These are phyloP conservation scores for Stomorhina lunata DNA, from an alignment of 2,888 invertebrate species.

Conservation along the genomic window DNA sequence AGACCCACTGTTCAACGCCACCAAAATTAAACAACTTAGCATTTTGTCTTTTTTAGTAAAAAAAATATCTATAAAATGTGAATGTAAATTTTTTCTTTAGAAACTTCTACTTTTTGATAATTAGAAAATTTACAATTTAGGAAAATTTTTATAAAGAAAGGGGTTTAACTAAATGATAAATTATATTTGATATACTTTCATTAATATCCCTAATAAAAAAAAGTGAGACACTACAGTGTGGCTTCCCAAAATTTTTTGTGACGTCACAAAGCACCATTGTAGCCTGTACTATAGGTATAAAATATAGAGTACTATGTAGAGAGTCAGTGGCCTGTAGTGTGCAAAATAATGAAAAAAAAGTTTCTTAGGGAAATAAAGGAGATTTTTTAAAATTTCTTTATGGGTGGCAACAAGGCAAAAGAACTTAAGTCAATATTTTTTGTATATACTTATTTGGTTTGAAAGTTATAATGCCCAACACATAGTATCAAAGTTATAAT, in stretches of 20 bases:
- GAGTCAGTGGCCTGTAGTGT: constrained; percentile 39
- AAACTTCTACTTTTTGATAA: constrained; percentile 20
- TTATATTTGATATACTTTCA: constrained; percentile 1
- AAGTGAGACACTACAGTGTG: constrained; percentile 31
- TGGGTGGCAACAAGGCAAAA: background rate
- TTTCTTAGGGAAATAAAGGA: no score
- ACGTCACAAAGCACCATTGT: constrained; percentile 57
- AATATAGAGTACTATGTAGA: background rate
- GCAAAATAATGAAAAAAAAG: background rate
- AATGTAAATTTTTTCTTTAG: constrained; percentile 45
- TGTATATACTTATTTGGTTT: no score
- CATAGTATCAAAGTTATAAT: no score
- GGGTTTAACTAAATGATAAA: background rate
- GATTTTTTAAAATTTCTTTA: background rate
- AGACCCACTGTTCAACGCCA: constrained; percentile 60
- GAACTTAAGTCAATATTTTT: no score
- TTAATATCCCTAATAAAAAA: background rate
- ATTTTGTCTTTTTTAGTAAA: constrained; percentile 53
- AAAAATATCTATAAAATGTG: constrained; percentile 48
- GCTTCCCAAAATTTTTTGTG: constrained; percentile 42
- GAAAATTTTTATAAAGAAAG: background rate
- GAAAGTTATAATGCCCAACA: no score
- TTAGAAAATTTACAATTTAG: constrained; percentile 14
- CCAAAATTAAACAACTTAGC: constrained; percentile 60
- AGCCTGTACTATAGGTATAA: constrained; percentile 17